Percentiles rank a stretch among this genome's conserved stretches.
Evolutionary conservation across 2,888 invertebrate genomes (phyloP).

Genomic region (Scaptomyza tumidula): DNA sequence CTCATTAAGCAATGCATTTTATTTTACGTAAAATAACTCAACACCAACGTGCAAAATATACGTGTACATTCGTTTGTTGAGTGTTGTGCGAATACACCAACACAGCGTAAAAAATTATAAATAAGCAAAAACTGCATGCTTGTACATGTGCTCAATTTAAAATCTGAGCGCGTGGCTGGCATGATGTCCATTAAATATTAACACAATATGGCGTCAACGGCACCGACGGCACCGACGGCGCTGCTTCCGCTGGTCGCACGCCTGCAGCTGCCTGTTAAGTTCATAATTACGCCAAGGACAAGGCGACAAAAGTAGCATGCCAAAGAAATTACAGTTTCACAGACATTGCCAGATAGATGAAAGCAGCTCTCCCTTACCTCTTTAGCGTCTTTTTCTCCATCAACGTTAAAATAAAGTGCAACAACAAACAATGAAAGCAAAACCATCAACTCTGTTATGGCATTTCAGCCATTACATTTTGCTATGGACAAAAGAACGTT

Average conservation of each 20-base stretch:
- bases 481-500: constrained; percentile 50
- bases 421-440: constrained; percentile 21
- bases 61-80: constrained; percentile 22
- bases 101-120: constrained; percentile 9
- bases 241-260: constrained; percentile 35
- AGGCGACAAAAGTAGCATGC: constrained; percentile 43
- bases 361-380: background rate
- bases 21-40: constrained; percentile 1
- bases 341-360: constrained; percentile 14
- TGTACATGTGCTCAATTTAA: constrained; percentile 53
- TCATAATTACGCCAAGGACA: constrained; percentile 60
- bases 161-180: constrained; percentile 36
- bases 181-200: constrained; percentile 61
- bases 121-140: constrained; percentile 22
- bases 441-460: constrained; percentile 20
- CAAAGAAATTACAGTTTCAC: constrained; percentile 43
- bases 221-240: constrained; percentile 20
- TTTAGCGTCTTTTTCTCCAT: constrained; percentile 7
- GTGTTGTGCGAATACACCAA: constrained; percentile 23
- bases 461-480: constrained; percentile 38
- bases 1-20: constrained; percentile 22
- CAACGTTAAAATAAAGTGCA: constrained; percentile 66
- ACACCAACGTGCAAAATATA: background rate
- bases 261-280: constrained; percentile 42
- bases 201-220: constrained; percentile 40